A percentile compares a stretch with the other conserved stretches of the same genome.
These are phyloP conservation scores for Hylaeus volcanicus DNA, from an alignment of 1,140 invertebrate genomes.

Conservation along the genomic window DNA sequence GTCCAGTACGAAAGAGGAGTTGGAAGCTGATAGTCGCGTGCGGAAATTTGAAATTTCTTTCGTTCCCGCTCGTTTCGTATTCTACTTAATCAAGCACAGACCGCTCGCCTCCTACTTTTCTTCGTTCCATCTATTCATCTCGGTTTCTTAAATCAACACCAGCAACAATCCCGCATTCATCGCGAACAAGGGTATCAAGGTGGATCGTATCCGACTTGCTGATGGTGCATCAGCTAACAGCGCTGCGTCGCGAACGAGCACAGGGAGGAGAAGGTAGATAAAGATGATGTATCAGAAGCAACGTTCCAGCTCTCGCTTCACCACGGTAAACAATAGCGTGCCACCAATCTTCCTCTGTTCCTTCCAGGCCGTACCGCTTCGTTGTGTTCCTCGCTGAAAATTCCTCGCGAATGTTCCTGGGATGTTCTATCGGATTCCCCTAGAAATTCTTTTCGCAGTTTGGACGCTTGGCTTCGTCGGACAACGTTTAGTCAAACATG, in stretches of 20 bases:
- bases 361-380: conserved; percentile 21
- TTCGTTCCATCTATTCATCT: conserved; percentile 47
- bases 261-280: conserved; percentile 24
- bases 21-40: not conserved
- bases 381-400: conserved; percentile 3
- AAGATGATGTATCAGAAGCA: conserved; percentile 42
- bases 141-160: conserved; percentile 34
- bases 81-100: conserved; percentile 10
- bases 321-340: conserved; percentile 30
- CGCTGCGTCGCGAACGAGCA: conserved; percentile 34
- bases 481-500: too few species aligned
- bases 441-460: too few species aligned
- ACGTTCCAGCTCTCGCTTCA: not conserved
- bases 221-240: conserved; percentile 49
- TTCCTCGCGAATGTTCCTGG: conserved; percentile 44
- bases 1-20: too few species aligned
- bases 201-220: conserved; percentile 55
- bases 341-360: not conserved
- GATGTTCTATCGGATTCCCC: not conserved
- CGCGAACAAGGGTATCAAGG: conserved; percentile 57
- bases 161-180: conserved; percentile 46
- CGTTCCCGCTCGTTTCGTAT: not conserved
- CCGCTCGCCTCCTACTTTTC: conserved; percentile 2
- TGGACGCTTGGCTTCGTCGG: too few species aligned
- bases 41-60: conserved; percentile 24